phyloP scores from a whole-genome alignment of 2,888 invertebrate genomes.

The Diloba caeruleocephala region DNA sequence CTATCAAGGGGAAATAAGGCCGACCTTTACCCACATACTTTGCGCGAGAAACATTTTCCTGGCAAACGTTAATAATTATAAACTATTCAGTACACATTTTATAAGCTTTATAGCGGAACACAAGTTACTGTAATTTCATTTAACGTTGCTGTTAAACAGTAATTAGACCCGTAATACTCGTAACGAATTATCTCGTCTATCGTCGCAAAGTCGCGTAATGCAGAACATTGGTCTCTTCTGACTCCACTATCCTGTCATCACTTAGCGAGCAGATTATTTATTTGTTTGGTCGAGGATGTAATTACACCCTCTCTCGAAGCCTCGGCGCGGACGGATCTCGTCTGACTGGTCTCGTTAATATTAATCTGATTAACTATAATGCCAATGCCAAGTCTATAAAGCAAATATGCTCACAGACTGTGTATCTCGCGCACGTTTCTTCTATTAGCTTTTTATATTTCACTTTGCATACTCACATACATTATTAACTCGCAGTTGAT shows the following conservation, averaged over 20 bases:
- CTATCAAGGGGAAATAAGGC: no score
- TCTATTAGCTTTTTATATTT: constrained; percentile 31
- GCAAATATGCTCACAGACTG: constrained; percentile 37
- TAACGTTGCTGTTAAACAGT: constrained; percentile 37
- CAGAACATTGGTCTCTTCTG: constrained; percentile 50
- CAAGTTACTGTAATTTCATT: constrained; percentile 41
- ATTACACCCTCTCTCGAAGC: constrained; percentile 75
- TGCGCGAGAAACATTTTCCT: constrained; percentile 43
- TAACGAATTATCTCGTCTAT: constrained; percentile 40
- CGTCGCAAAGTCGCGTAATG: constrained; percentile 27
- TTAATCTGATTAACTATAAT: constrained; percentile 81
- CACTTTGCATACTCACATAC: constrained; percentile 28
- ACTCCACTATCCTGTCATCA: constrained; percentile 72
- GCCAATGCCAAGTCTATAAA: constrained; percentile 61
- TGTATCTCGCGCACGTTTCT: constrained; percentile 25
- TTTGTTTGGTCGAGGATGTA: constrained; percentile 78
- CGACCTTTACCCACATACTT: no score
- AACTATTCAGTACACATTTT: constrained; percentile 39
- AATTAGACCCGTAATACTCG: constrained; percentile 44
- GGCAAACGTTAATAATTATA: constrained; percentile 36
- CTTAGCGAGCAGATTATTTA: constrained; percentile 74
- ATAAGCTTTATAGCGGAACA: constrained; percentile 20
- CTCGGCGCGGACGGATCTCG: constrained; percentile 63
- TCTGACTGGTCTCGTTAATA: constrained; percentile 76
- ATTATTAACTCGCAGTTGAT: constrained; percentile 28